Percentiles rank a stretch among this genome's conserved stretches.
Evolutionary conservation across 2,797 vertebrate species (phyloP).

Genomic region (Phoxinus dragarum): DNA sequence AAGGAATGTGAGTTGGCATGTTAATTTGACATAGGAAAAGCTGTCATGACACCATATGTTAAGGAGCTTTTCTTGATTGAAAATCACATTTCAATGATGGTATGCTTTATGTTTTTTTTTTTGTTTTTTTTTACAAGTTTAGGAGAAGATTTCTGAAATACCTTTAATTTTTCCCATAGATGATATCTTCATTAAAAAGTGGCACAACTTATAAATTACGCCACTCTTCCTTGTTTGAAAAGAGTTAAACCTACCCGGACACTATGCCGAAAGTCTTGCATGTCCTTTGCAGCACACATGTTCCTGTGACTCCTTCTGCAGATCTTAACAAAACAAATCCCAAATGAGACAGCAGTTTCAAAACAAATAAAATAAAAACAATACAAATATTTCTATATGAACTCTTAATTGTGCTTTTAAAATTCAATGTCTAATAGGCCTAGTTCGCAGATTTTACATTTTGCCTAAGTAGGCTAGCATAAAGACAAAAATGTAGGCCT

Average conservation of each 20-base stretch:
- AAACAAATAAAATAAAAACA: not conserved
- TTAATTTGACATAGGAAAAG: not conserved
- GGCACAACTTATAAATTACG: not conserved
- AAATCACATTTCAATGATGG: not conserved
- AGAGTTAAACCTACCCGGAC: slow-evolving; percentile 78
- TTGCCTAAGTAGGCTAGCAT: too few species aligned
- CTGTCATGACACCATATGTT: not conserved
- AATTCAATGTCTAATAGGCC: too few species aligned
- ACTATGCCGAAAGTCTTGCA: slow-evolving; percentile 82
- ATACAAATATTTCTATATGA: too few species aligned
- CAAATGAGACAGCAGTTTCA: not conserved
- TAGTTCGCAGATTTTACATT: too few species aligned
- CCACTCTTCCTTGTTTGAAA: not conserved
- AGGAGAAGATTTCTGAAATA: not conserved
- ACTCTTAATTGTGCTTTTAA: too few species aligned
- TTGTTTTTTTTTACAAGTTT: not conserved
- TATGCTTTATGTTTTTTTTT: too few species aligned
- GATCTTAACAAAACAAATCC: not conserved
- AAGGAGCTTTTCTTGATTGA: not conserved
- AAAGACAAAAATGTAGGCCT: too few species aligned
- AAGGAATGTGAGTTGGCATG: not conserved
- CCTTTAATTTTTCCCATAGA: not conserved
- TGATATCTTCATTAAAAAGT: not conserved
- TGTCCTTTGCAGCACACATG: slow-evolving; percentile 80
- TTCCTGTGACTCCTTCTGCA: slow-evolving; percentile 66